Evolutionary conservation across 2,797 vertebrate genomes (phyloP).

Genomic region (Discoglossus pictus): DNA sequence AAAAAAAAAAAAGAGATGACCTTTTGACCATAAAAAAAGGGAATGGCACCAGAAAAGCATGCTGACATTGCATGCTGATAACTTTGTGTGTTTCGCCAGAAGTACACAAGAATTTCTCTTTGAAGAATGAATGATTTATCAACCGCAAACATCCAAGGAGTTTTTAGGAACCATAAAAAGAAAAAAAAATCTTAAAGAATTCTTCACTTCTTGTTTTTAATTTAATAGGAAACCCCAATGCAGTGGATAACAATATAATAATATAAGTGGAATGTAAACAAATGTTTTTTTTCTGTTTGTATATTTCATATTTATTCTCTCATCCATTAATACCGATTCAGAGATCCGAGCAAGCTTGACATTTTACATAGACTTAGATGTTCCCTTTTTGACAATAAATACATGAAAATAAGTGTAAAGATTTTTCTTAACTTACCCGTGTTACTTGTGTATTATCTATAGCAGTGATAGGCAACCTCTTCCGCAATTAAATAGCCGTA

Average conservation of each 20-base stretch:
- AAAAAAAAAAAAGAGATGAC: conserved; percentile 12
- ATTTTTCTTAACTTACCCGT: no score
- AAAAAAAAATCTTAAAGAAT: neutral
- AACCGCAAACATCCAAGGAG: neutral
- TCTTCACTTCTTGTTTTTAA: no score
- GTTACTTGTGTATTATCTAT: no score
- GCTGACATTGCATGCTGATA: conserved; percentile 26
- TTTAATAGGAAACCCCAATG: neutral
- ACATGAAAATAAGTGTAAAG: no score
- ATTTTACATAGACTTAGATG: no score
- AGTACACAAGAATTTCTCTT: conserved; percentile 12
- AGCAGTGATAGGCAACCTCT: no score
- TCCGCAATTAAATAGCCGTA: no score
- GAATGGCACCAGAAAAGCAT: neutral
- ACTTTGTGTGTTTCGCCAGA: conserved; percentile 24
- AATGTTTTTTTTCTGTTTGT: no score
- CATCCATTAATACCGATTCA: no score
- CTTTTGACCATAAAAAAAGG: conserved; percentile 28
- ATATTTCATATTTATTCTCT: no score
- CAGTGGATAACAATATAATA: neutral
- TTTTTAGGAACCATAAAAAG: neutral
- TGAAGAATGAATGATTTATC: conserved; percentile 47
- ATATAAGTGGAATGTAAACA: conserved; percentile 13
- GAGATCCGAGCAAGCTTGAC: no score
- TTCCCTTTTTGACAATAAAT: no score